Base-by-base conservation (phyloP, 2,888 invertebrate species). In the Orchestes rusci region DNA sequence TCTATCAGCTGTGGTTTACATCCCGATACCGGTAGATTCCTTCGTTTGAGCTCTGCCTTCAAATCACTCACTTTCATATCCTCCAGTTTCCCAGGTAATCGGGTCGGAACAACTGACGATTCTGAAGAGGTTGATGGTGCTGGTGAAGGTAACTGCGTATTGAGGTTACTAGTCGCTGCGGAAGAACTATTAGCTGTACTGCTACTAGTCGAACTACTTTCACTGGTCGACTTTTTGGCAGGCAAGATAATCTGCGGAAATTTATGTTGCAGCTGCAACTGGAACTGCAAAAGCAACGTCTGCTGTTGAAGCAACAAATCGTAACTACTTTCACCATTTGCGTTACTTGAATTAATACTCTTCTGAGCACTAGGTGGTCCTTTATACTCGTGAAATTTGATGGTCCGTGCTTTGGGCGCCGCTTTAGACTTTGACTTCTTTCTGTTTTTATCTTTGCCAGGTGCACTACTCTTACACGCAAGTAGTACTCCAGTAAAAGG, bases 331-430 rank as follows among this genome's bases (percentile, higher is more conserved):
- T 93, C 92, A 16, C 72, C 73, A 8, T 73, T 73, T 7, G 38
- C 43, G 17, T 67, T 61, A 8, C 74, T 74, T 8, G 79, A 75
- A 15, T 76, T 73, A 3, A 76, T 72, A 38, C 77, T 76, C 63
- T 88, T 89, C 57, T 88, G 87, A 13, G 91, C 88, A 49, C 66
- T 67, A 7, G 94, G 92, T 18, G 92, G 92, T 27, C 92, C 92
- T 71, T 91, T 91, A 68, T 92, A 91, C 69, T 96, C 96, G 69
- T 96, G 95, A 70, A 96, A 96, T 72, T 96, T 96, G 59, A 96
- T 94, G 42, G 88, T 87, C 56, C 88, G 78, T 15, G 86, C 77
- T 68, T 91, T 91, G 1, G 87, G 82, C 43, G 80, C 77, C 16
- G 79, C 79, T 68, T 89, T 89, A 29, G 82, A 82, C 65, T 89